Evolutionary conservation across 2,888 invertebrate genomes (phyloP), one percentile per base, ranked within the genome.

Genomic region (Agrochola lota): DNA sequence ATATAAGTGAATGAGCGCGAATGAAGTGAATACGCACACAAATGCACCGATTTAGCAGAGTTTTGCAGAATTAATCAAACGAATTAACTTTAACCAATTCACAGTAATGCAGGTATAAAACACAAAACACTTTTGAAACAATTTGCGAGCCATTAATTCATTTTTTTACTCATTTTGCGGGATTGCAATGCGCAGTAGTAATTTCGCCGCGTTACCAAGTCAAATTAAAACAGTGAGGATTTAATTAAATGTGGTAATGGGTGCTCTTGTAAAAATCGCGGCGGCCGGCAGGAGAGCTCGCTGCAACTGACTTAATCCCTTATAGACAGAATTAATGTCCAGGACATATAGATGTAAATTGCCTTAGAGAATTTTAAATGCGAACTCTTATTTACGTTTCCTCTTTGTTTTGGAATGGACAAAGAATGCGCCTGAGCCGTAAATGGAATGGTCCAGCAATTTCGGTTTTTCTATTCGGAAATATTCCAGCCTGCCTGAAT

Each of bases 241-340:
- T 95, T 94, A 95, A 95, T 95, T 95, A 94, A 95, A 95, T 94
- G 95, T 93, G 94, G 93, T 95, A 95, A 95, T 95, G 94, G 94
- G 91, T 90, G 90, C 94, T 92, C 92, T 94, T 94, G 94, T 91
- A 95, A 95, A 95, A 95, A 95, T 94, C 92, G 92, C 90, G 89
- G 90, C 90, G 88, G 87, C 77, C 82, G 79, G 88, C 63, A 91
- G 81, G 88, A 93, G 92, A 83, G 89, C 89, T 86, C 87, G 82
- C 93, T 93, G 94, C 93, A 87, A 89, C 92, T 90, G 93, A 95
- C 94, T 93, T 90, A 90, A 90, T 90, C 89, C 90, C 88, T 88
- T 91, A 92, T 90, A 91, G 91, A 89, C 89, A 86, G 90, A 92
- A 92, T 92, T 90, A 91, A 92, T 91, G 90, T 87, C 80, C 83